phyloP scores from a whole-genome alignment of 2,888 invertebrate genomes.

The Drosophila setosimentum region DNA sequence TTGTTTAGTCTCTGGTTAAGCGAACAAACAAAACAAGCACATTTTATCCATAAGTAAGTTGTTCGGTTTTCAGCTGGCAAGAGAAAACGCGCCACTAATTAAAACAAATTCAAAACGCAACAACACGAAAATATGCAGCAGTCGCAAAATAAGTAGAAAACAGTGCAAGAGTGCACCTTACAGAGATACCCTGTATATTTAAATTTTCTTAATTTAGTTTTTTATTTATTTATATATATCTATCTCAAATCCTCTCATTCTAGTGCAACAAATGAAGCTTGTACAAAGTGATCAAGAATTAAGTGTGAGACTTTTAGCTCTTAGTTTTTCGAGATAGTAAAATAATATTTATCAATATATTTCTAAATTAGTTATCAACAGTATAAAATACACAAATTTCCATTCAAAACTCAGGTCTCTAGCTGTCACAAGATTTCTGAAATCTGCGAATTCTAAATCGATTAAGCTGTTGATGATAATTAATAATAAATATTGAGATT shows the following conservation, averaged over 20 bases:
- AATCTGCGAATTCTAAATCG: neutral
- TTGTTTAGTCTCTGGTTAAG: conserved; percentile 18
- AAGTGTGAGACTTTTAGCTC: neutral
- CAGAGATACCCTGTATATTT: conserved; percentile 1
- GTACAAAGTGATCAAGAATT: neutral
- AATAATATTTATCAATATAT: neutral
- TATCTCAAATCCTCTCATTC: neutral
- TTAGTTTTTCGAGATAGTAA: neutral
- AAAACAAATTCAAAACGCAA: conserved; percentile 68
- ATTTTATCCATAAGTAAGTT: conserved; percentile 36
- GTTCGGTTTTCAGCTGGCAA: conserved; percentile 27
- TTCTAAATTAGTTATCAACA: neutral
- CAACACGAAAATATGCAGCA: conserved; percentile 38
- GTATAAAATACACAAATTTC: neutral
- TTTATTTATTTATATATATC: neutral
- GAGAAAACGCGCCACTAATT: conserved; percentile 65
- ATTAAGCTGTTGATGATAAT: neutral
- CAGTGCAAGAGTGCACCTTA: neutral
- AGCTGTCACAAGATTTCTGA: neutral
- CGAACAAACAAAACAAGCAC: conserved; percentile 21
- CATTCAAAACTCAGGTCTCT: neutral
- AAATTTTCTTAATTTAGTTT: neutral
- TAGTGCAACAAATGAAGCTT: neutral
- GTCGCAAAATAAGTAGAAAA: conserved; percentile 7
- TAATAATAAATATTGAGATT: neutral